These are phyloP conservation scores for Crotalus viridis DNA, from an alignment of 2,113 vertebrate genomes.

Conservation along the genomic window DNA sequence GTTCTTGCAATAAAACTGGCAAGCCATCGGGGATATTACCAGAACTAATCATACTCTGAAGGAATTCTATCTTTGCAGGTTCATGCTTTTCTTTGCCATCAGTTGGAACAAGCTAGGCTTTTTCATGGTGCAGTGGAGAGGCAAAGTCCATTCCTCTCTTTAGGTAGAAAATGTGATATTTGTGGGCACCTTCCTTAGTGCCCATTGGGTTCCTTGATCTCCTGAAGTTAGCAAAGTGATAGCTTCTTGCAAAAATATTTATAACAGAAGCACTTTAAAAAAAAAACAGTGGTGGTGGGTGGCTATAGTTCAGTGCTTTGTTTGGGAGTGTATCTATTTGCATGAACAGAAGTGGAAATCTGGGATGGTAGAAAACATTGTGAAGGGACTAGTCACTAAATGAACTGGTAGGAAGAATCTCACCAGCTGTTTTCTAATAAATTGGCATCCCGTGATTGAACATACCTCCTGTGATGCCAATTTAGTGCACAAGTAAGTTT, in stretches of 20 bases:
- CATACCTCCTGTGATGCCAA: not conserved
- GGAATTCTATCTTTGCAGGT: not conserved
- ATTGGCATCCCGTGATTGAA: not conserved
- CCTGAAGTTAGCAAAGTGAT: not conserved
- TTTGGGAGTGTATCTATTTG: not conserved
- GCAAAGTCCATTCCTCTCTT: not conserved
- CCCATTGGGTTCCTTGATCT: not conserved
- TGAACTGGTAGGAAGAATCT: not conserved
- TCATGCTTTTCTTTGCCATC: conserved; percentile 2
- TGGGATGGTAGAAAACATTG: not conserved
- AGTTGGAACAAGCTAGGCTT: not conserved
- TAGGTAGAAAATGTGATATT: not conserved
- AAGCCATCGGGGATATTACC: not conserved
- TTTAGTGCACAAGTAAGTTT: not conserved
- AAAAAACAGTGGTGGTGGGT: not conserved
- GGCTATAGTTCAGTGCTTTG: not conserved
- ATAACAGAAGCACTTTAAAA: not conserved
- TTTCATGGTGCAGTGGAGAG: not conserved
- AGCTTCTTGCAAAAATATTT: not conserved
- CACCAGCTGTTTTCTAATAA: not conserved
- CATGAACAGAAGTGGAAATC: not conserved
- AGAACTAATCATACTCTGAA: conserved; percentile 12
- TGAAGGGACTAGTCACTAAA: not conserved
- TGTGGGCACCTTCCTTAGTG: not conserved
- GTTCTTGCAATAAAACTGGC: conserved; percentile 22